A percentile compares a stretch with the other conserved stretches of the same genome.
These are phyloP conservation scores for Drosophila melanica DNA, from an alignment of 1,140 invertebrate species.

Conservation along the genomic window DNA sequence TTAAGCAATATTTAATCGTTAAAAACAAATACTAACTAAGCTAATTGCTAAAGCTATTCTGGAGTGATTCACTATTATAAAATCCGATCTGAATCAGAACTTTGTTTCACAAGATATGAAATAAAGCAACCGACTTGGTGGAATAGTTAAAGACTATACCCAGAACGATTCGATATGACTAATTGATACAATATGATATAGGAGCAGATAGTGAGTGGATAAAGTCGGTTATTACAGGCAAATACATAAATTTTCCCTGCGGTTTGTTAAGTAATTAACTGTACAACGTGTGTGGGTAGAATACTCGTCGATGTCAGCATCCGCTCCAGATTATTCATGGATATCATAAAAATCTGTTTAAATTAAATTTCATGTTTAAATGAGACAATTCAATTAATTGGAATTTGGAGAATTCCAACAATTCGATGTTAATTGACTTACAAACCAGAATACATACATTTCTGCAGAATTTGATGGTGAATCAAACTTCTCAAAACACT, in stretches of 20 bases:
- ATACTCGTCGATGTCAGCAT: background rate
- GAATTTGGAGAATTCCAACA: too few species aligned
- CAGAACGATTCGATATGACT: conserved; percentile 10
- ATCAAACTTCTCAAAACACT: conserved; percentile 1
- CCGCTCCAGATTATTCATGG: background rate
- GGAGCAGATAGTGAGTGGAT: background rate
- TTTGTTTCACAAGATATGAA: background rate
- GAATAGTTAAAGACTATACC: background rate
- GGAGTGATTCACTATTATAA: conserved; percentile 41
- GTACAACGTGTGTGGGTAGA: background rate
- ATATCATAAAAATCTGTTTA: background rate
- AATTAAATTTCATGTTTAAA: background rate
- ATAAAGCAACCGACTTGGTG: background rate
- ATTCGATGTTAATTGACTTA: background rate
- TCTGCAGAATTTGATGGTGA: background rate
- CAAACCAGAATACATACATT: background rate
- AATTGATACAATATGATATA: background rate
- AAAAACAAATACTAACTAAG: conserved; percentile 21
- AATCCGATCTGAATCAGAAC: conserved; percentile 29
- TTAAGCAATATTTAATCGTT: conserved; percentile 4
- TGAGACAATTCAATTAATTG: background rate
- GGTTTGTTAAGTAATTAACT: background rate
- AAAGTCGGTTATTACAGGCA: conserved; percentile 2
- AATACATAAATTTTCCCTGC: conserved; percentile 9
- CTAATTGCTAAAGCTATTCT: conserved; percentile 43